A percentile compares a stretch with the other conserved stretches of the same genome.
These are phyloP conservation scores for Tenthredo scrophulariae DNA, from an alignment of 2,888 invertebrate genomes.

Conservation along the genomic window DNA sequence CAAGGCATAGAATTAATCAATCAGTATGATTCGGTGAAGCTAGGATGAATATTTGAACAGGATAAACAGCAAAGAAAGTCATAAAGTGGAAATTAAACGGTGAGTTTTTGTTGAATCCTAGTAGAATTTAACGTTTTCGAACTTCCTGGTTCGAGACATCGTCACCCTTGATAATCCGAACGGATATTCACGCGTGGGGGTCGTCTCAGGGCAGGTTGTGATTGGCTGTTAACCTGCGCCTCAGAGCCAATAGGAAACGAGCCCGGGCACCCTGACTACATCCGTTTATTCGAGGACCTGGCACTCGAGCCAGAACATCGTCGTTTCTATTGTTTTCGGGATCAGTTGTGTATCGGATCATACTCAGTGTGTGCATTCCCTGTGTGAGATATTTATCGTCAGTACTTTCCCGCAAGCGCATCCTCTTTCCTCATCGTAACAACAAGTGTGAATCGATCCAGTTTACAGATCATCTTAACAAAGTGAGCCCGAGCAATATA, in stretches of 20 bases:
- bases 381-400: not conserved
- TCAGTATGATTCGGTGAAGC: not conserved
- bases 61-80: not conserved
- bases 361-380: slow-evolving; percentile 48
- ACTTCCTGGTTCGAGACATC: slow-evolving; percentile 67
- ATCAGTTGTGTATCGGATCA: slow-evolving; percentile 70
- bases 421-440: slow-evolving; percentile 3
- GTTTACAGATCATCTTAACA: not conserved
- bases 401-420: not conserved
- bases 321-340: slow-evolving; percentile 71
- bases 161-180: slow-evolving; percentile 61
- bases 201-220: slow-evolving; percentile 62
- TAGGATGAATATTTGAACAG: not conserved
- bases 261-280: slow-evolving; percentile 65
- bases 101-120: not conserved
- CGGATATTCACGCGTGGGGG: slow-evolving; percentile 62
- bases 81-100: not conserved
- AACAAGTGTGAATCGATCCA: slow-evolving; percentile 12
- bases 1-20: no score
- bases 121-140: slow-evolving; percentile 56
- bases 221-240: slow-evolving; percentile 68
- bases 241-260: slow-evolving; percentile 70
- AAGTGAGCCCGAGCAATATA: not conserved
- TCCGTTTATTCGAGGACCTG: slow-evolving; percentile 66
- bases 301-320: slow-evolving; percentile 72